Conservation (phyloP, 2,113 vertebrate species). For the Channa maculata region DNA sequence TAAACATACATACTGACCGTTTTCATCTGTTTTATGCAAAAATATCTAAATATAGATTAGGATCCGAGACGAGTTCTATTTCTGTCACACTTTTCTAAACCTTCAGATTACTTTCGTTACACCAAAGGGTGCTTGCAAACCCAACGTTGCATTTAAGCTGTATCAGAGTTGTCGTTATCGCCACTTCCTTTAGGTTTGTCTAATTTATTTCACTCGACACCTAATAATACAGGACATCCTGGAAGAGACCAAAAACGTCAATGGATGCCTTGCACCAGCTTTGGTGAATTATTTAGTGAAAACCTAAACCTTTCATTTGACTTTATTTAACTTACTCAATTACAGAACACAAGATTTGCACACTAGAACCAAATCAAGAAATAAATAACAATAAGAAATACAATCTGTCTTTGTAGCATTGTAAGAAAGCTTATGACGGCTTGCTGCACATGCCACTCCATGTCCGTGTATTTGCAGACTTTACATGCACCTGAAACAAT, state of each 20-base stretch:
- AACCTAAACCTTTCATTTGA: neutral
- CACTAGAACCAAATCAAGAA: neutral
- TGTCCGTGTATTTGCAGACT: neutral
- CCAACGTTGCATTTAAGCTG: neutral
- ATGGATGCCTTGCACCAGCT: too few relatives aligned
- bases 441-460: too few relatives aligned
- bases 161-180: neutral
- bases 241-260: too few relatives aligned
- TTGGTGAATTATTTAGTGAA: too few relatives aligned
- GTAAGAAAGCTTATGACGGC: neutral
- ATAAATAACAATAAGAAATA: neutral
- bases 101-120: neutral
- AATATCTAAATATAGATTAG: neutral
- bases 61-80: neutral
- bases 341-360: neutral
- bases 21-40: neutral
- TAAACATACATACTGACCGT: neutral
- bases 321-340: neutral
- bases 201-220: too few relatives aligned
- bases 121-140: neutral
- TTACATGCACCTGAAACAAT: constrained; percentile 20
- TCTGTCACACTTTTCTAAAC: neutral
- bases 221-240: too few relatives aligned
- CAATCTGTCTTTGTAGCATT: neutral
- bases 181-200: neutral